These are phyloP conservation scores for Cactoblastis cactorum DNA, from an alignment of 2,888 invertebrate genomes.

Conservation along the genomic window DNA sequence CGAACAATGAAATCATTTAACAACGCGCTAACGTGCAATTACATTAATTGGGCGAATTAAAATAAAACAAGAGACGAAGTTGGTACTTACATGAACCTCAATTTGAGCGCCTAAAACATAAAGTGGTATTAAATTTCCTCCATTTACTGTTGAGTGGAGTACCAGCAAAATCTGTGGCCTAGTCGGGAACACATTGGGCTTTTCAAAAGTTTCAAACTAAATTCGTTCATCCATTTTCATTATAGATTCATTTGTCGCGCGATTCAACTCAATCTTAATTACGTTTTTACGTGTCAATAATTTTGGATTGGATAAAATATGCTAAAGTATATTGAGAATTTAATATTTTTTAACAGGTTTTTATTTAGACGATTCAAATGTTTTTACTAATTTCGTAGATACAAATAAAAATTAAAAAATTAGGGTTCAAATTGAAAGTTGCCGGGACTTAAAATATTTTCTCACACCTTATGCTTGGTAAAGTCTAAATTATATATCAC, in stretches of 20 bases:
- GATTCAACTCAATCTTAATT: constrained; percentile 18
- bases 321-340: too few species aligned
- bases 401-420: too few species aligned
- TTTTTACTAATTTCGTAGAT: too few species aligned
- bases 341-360: too few species aligned
- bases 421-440: too few species aligned
- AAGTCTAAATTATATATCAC: too few species aligned
- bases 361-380: too few species aligned
- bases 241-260: constrained; percentile 29
- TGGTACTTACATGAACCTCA: constrained; percentile 12
- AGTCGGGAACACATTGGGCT: constrained; percentile 31
- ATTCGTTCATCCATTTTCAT: constrained; percentile 36
- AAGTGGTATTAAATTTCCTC: constrained; percentile 32
- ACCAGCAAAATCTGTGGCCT: constrained; percentile 31
- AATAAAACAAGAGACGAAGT: constrained; percentile 9
- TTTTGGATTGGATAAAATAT: too few species aligned
- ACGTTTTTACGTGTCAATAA: constrained; percentile 4
- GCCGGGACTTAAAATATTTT: too few species aligned
- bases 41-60: not conserved
- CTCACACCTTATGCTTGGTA: too few species aligned
- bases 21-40: not conserved
- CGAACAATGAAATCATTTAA: not conserved
- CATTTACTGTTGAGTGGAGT: constrained; percentile 32
- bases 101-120: constrained; percentile 13
- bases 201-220: constrained; percentile 40